phyloP scores from a whole-genome alignment of 2,888 invertebrate genomes.

The Agrilus mali region DNA sequence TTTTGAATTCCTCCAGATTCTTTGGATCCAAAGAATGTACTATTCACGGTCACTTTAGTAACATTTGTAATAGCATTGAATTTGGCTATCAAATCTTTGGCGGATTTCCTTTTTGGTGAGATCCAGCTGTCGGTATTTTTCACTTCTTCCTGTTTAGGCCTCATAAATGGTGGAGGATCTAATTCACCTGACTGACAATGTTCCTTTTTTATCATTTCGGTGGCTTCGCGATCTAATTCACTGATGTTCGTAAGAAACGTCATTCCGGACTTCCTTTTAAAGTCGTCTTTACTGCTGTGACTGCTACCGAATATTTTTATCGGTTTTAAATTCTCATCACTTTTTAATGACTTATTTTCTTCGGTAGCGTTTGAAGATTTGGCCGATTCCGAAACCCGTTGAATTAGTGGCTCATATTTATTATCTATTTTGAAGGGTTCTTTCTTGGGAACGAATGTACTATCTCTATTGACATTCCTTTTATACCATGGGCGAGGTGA shows the following conservation, averaged over 20 bases:
- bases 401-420: conserved; percentile 28
- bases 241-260: conserved; percentile 61
- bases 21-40: conserved; percentile 34
- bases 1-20: conserved; percentile 17
- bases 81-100: conserved; percentile 46
- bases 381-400: conserved; percentile 39
- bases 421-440: conserved; percentile 28
- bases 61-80: conserved; percentile 50
- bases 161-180: conserved; percentile 31
- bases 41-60: conserved; percentile 39
- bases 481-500: conserved; percentile 57
- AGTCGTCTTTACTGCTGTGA: conserved; percentile 26
- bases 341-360: conserved; percentile 1
- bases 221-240: conserved; percentile 66
- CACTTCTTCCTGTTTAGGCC: conserved; percentile 23
- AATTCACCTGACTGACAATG: conserved; percentile 23
- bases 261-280: conserved; percentile 44
- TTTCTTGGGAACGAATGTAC: conserved; percentile 19
- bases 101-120: conserved; percentile 29
- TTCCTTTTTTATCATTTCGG: conserved; percentile 54
- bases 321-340: conserved; percentile 16
- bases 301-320: background rate
- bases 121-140: conserved; percentile 23
- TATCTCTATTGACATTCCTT: conserved; percentile 30
- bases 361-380: conserved; percentile 31